Evolutionary conservation across 92 coral and sea anemone species (phyloP), one percentile per base, ranked within the genome.

Genomic region (Montipora capitata): DNA sequence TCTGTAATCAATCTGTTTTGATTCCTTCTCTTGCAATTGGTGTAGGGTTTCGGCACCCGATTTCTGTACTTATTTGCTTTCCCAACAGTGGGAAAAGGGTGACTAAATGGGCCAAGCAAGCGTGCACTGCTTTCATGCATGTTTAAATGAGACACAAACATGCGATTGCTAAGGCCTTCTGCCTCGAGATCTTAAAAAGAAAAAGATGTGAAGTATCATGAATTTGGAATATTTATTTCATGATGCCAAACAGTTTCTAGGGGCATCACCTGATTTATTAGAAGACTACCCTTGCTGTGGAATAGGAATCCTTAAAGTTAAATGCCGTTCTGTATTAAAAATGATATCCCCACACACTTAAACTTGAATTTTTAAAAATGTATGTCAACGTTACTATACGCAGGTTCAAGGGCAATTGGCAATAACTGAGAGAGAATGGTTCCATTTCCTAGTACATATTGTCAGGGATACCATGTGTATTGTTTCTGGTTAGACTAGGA

Each of bases 211-310:
- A 86, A 67, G 41, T 71, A 68, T 73, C 62, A 86, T 38, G 87
- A 90, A 63, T 85, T 84, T 79, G 94, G 91, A 41, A 39, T 90
- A 17, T 86, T 90, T 65, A 61, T 27, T 90, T 86, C 78, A 79
- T 56, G 54, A 83, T 65, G 68, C 41, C 20, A 65, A 61, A 74
- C 93, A 74, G 70, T 89, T 73, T 74, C 43, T 71, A 48, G 52
- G 52, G 52, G 52, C 52, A 10, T 48, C 52, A 48, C 52, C 52
- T 5, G 52, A 48, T 48, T 56, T 86, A 54, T 68, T 89, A 54
- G 59, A 76, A 57, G 82, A 74, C 15, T 88, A 90, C 69, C 38
- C 56, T 57, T 88, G 92, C 54, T 83, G 92, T 82, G 89, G 84
- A 52, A 51, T 17, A 51, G 89, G 71, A 45, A 74, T 76, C 2